Evolutionary conservation across 1,140 invertebrate genomes (phyloP), one percentile per base, ranked within the genome.

Genomic region (Tetraneura akinire): DNA sequence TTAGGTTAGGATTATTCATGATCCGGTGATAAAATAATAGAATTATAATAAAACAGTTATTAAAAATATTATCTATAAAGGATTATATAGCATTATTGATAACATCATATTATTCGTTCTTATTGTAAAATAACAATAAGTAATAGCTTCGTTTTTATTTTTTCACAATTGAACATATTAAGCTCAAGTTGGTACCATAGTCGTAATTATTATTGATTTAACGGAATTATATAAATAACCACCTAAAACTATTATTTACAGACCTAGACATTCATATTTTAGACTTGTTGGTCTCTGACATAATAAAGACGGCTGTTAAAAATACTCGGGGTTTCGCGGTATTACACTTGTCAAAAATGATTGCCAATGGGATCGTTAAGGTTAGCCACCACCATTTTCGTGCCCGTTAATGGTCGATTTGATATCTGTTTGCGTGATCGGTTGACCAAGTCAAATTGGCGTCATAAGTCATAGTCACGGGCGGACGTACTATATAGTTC

Each of bases 391-490:
- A 21, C 32, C 42, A 62, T 47, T 62, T 62, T 62, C 74, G 10
- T 78, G 53, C 18, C 55, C 16, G 74, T 78, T 78, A 78, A 78
- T 78, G 74, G 74, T 26, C 74, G 55, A 78, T 78, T 78, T 62
- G 74, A 45, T 78, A 78, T 78, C 74, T 78, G 74, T 62, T 78
- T 37, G 55, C 74, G 74, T 78, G 74, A 78, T 78, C 74, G 74
- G 74, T 78, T 78, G 74, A 47, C 74, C 74, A 60, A 78, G 74
- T 78, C 21, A 62, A 78, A 78, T 78, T 78, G 74, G 74, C 74
- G 55, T 78, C 74, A 78, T 78, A 78, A 78, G 74, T 78, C 74
- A 78, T 78, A 78, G 74, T 78, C 74, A 78, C 74, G 55, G 42
- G 1, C 74, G 14, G 55, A 60, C 55, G 57, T 42, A 55, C 53